Percentiles rank a stretch among this genome's conserved stretches.
phyloP scores from a whole-genome alignment of 2,113 vertebrate species.

The Melanostigma gelatinosum region DNA sequence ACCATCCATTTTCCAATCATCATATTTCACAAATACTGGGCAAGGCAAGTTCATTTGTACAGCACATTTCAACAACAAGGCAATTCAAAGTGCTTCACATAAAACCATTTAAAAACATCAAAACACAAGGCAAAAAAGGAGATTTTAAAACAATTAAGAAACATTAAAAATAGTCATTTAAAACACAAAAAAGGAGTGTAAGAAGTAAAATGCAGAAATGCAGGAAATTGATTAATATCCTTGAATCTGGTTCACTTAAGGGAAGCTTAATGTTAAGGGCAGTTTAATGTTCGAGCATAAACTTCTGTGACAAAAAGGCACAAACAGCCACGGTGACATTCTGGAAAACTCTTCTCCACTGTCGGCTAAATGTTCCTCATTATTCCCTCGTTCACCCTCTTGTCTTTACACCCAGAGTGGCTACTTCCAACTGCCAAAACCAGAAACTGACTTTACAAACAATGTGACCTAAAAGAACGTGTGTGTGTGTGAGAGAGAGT shows the following conservation, averaged over 20 bases:
- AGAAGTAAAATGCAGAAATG: too few relatives aligned
- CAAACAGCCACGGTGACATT: neutral
- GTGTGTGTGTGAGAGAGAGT: conserved; percentile 52
- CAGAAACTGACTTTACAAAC: conserved; percentile 57
- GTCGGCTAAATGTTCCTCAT: neutral
- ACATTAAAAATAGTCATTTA: too few relatives aligned
- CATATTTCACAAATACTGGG: neutral
- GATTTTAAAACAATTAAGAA: too few relatives aligned
- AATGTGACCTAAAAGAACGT: conserved; percentile 65
- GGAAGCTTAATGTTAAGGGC: neutral
- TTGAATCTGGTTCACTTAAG: too few relatives aligned
- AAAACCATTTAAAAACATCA: too few relatives aligned
- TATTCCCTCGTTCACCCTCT: neutral
- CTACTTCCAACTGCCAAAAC: conserved; percentile 74
- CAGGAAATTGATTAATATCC: too few relatives aligned
- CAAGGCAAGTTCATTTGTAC: too few relatives aligned
- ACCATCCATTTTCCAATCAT: neutral
- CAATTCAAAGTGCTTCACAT: too few relatives aligned
- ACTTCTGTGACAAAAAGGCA: neutral
- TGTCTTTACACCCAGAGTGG: conserved; percentile 38
- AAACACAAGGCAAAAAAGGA: too few relatives aligned
- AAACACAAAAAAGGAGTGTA: too few relatives aligned
- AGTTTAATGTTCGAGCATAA: neutral
- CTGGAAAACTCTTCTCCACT: neutral
- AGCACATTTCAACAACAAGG: too few relatives aligned